Evolutionary conservation across 1,140 invertebrate genomes (phyloP).

Genomic region (Lethocerus indicus): DNA sequence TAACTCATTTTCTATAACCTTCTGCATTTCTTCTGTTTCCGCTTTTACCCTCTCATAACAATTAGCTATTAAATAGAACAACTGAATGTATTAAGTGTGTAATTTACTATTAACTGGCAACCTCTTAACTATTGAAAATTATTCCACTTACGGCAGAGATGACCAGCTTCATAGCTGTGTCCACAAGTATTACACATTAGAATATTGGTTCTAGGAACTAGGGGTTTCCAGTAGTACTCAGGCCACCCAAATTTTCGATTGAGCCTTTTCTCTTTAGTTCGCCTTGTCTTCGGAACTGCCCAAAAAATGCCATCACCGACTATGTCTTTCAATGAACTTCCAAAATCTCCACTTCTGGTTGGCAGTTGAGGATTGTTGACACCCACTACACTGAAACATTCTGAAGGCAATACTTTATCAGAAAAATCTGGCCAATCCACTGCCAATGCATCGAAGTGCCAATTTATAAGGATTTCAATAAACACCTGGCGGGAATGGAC

Average conservation of each 20-base stretch:
- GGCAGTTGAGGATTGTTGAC: no score
- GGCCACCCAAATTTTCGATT: constrained; percentile 50
- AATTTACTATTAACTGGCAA: not conserved
- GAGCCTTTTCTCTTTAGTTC: constrained; percentile 51
- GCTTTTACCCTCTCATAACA: constrained; percentile 64
- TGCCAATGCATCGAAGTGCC: no score
- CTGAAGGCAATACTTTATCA: no score
- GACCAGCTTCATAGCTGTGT: constrained; percentile 52
- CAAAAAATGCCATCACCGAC: no score
- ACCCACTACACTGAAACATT: no score
- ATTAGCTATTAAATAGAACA: constrained; percentile 33
- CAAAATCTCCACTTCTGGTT: no score
- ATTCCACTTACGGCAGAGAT: constrained; percentile 57
- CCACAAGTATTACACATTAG: constrained; percentile 61
- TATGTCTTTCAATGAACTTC: no score
- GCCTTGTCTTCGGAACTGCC: constrained; percentile 61
- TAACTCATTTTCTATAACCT: constrained; percentile 49
- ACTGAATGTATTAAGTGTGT: not conserved
- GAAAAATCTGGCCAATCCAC: no score
- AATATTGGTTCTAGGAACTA: constrained; percentile 53
- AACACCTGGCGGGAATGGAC: no score
- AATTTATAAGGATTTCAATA: no score
- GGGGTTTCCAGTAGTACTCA: constrained; percentile 41
- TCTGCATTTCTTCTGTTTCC: constrained; percentile 63
- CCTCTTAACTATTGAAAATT: not conserved